These are phyloP conservation scores for Beroe forskalii DNA, from an alignment of 37 sponge, comb jelly and placozoan species.

Conservation along the genomic window DNA sequence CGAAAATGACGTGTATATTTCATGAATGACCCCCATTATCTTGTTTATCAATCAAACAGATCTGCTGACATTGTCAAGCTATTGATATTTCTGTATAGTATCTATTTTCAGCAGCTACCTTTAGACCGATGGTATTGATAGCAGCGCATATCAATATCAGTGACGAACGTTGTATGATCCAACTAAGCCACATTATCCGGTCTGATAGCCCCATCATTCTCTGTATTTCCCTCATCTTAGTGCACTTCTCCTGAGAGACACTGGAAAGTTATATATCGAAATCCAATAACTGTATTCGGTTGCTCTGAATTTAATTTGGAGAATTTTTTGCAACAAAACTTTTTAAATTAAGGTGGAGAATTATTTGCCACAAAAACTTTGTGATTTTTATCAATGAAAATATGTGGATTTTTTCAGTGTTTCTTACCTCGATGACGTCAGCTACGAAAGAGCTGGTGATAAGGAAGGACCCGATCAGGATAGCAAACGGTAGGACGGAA, in stretches of 20 bases:
- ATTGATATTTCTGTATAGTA: no score
- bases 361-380: no score
- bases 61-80: no score
- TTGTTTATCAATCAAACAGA: no score
- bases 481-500: not conserved
- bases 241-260: not conserved
- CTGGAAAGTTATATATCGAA: no score
- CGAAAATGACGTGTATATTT: no score
- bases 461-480: not conserved
- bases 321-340: not conserved
- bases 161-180: not conserved
- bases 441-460: not conserved
- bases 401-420: no score
- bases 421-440: conserved; percentile 10
- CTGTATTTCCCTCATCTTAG: conserved; percentile 32
- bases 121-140: not conserved
- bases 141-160: not conserved
- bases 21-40: no score
- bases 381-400: no score
- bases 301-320: no score
- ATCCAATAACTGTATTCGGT: no score
- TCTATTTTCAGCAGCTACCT: not conserved
- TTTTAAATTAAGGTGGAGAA: no score
- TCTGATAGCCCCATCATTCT: conserved; percentile 36
- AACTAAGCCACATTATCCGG: conserved; percentile 4